phyloP scores from a whole-genome alignment of 2,113 vertebrate genomes.

The Corvus hawaiiensis region DNA sequence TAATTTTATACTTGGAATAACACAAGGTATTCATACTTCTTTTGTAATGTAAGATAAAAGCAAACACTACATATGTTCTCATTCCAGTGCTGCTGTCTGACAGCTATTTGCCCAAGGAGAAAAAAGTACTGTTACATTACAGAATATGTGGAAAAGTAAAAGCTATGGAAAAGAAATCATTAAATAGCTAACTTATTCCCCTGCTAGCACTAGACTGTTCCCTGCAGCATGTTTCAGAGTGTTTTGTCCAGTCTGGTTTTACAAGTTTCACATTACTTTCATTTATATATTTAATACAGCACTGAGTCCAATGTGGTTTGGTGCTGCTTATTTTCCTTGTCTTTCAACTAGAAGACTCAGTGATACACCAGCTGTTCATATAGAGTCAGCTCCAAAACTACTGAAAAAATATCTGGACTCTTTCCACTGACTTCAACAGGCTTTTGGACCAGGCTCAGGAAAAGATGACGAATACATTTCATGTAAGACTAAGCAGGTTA shows the following conservation, averaged over 20 bases:
- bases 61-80: slow-evolving; percentile 34
- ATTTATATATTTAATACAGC: slow-evolving; percentile 25
- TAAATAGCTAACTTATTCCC: slow-evolving; percentile 6
- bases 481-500: slow-evolving; percentile 46
- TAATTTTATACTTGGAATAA: slow-evolving; percentile 58
- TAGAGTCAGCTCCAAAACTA: neutral
- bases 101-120: slow-evolving; percentile 21
- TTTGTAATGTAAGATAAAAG: slow-evolving; percentile 54
- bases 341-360: slow-evolving; percentile 12
- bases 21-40: slow-evolving; percentile 31
- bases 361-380: slow-evolving; percentile 27
- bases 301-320: neutral
- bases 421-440: neutral
- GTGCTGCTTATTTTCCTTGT: slow-evolving; percentile 32
- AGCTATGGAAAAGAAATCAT: slow-evolving; percentile 47
- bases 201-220: neutral
- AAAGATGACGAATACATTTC: neutral
- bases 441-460: slow-evolving; percentile 12
- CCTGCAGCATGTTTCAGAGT: slow-evolving; percentile 1
- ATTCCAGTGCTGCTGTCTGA: slow-evolving; percentile 30
- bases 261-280: slow-evolving; percentile 38
- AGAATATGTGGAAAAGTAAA: slow-evolving; percentile 43
- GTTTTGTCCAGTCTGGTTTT: slow-evolving; percentile 42
- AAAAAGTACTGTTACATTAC: slow-evolving; percentile 30
- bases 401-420: neutral